Conservation (phyloP, 92 coral and sea anemone species). For the Pocillopora grandis region DNA sequence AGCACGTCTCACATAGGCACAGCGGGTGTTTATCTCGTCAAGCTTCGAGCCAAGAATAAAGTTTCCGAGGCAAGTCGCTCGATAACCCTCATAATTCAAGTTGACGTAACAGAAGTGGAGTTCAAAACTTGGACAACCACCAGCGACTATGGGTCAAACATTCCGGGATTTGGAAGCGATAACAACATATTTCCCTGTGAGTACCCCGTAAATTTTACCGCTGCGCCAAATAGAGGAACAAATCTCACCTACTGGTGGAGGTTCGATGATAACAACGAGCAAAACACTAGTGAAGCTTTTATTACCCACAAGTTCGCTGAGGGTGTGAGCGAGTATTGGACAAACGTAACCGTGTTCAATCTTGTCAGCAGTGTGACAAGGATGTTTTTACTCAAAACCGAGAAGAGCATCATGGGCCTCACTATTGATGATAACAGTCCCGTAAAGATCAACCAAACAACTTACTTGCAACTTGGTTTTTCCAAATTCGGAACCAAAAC, state of each 20-base stretch:
- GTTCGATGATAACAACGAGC: constrained; percentile 42
- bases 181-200: constrained; percentile 68
- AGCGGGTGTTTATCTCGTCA: constrained; percentile 43
- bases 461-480: constrained; percentile 53
- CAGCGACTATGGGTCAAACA: constrained; percentile 56
- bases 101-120: constrained; percentile 49
- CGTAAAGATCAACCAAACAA: constrained; percentile 46
- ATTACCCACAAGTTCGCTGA: constrained; percentile 38
- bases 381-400: constrained; percentile 15
- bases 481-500: constrained; percentile 69
- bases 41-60: constrained; percentile 60
- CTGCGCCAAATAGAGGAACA: constrained; percentile 59
- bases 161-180: constrained; percentile 58
- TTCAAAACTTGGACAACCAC: constrained; percentile 48
- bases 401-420: constrained; percentile 50
- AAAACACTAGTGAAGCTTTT: constrained; percentile 33
- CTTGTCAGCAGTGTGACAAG: constrained; percentile 58
- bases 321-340: constrained; percentile 5
- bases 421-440: constrained; percentile 63
- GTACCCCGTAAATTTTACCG: constrained; percentile 66
- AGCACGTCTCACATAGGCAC: constrained; percentile 8
- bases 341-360: constrained; percentile 65
- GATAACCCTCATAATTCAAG: constrained; percentile 52
- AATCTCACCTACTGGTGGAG: constrained; percentile 66
- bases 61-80: constrained; percentile 59